phyloP scores from a whole-genome alignment of 2,797 vertebrate species.

The Karalla daura region DNA sequence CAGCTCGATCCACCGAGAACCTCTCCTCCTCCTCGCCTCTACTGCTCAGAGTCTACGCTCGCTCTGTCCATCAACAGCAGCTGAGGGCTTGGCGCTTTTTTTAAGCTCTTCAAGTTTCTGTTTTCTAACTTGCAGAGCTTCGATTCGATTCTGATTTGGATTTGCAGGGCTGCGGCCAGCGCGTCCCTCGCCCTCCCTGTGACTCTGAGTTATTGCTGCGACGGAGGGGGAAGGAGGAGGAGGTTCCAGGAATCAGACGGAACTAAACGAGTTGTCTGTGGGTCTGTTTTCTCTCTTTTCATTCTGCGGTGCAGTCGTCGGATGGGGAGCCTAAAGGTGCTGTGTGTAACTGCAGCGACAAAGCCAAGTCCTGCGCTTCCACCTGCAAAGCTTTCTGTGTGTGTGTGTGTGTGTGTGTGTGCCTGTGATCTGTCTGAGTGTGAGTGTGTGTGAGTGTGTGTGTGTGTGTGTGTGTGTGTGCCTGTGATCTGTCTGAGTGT shows the following conservation, averaged over 20 bases:
- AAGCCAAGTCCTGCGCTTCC: slow-evolving; percentile 26
- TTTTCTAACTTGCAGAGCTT: slow-evolving; percentile 13
- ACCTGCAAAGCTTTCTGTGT: slow-evolving; percentile 33
- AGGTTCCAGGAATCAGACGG: slow-evolving; percentile 36
- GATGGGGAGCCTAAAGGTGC: slow-evolving; percentile 40
- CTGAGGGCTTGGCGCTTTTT: slow-evolving; percentile 33
- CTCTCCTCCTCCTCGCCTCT: slow-evolving; percentile 23
- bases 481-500: slow-evolving; percentile 43
- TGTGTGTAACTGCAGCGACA: slow-evolving; percentile 40
- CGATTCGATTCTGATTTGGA: slow-evolving; percentile 16
- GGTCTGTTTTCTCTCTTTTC: too few species aligned
- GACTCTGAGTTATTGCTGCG: slow-evolving; percentile 39
- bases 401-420: slow-evolving; percentile 38
- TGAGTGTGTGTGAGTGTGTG: slow-evolving; percentile 30
- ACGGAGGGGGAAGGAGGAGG: slow-evolving; percentile 10
- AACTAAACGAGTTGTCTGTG: slow-evolving; percentile 44
- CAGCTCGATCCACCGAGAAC: slow-evolving; percentile 52
- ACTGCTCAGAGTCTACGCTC: too few species aligned
- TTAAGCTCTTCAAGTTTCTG: slow-evolving; percentile 30
- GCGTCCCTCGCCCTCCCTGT: slow-evolving; percentile 37
- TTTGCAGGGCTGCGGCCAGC: slow-evolving; percentile 71
- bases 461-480: slow-evolving; percentile 35
- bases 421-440: slow-evolving; percentile 47
- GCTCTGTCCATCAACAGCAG: slow-evolving; percentile 28
- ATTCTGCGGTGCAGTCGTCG: slow-evolving; percentile 36